Base-by-base conservation (phyloP, 2,797 vertebrate genomes). In the Uromys caudimaculatus region DNA sequence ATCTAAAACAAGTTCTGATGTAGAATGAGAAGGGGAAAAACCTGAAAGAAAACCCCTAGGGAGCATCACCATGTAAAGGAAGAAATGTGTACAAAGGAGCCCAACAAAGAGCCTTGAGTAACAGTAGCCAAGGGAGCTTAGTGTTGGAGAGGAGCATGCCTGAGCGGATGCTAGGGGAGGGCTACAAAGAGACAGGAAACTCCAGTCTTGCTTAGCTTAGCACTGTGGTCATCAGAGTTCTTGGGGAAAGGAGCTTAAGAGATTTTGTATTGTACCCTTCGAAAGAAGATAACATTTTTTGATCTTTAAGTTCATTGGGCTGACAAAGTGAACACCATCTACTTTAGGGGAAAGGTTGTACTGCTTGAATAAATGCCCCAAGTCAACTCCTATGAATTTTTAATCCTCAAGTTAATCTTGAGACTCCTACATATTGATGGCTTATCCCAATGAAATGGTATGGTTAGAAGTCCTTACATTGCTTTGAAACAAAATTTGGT, bases 401-500 rank as follows among this genome's bases (percentile, higher is more conserved):
- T 83, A 86, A 92, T 2, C 75, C n/a, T 75, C 41, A 77, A 95
- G 67, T 75, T 79, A 58, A 71, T 88, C 50, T 71, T 62, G 41
- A 90, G 69, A 86, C 24, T 13, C 14, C 50, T 69, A 32, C 21
- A 90, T 21, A 88, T 38, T 41, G 27, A 13, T 52, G 16, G 12
- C 67, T 54, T 62, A 79, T 23, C 44, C 19, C 44, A 83, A 86
- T 86, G 83, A 84, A 44, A 10, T 71, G 13, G 76, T 81, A 12
- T 62, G 12, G 67, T 69, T 38, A 23, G n/a, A 47, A 29, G 52
- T 14, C 38, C 17, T 32, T n/a, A 50, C 23, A 85, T 67, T 89
- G 27, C 54, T 87, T 95, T n/a, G n/a, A 60, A 87, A 69, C 78
- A 27, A 87, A 92, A 88, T 90, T 38, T 86, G 52, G 77, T 76